Conservation (phyloP, 2,888 invertebrate genomes). For the Rugalucina vietnamica region DNA sequence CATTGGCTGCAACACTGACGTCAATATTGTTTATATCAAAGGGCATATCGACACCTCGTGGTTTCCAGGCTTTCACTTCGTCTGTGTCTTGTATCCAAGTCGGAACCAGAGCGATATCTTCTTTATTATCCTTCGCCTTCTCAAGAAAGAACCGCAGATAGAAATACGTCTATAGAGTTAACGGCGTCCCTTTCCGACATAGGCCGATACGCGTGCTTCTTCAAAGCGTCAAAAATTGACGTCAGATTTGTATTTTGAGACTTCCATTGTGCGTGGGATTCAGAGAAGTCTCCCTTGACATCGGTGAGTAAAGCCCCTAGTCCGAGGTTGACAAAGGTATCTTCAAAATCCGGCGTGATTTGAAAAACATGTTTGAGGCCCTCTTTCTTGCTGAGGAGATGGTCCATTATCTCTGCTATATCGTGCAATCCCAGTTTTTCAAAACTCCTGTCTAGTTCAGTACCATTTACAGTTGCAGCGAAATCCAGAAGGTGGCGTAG, state of each 20-base stretch:
- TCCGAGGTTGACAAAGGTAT: slow-evolving; percentile 76
- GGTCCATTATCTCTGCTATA: too few species aligned
- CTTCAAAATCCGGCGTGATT: slow-evolving; percentile 78
- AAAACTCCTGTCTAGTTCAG: slow-evolving; percentile 64
- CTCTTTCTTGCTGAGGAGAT: too few species aligned
- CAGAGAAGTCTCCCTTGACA: slow-evolving; percentile 56
- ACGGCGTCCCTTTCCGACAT: slow-evolving; percentile 61
- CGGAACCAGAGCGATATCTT: slow-evolving; percentile 69
- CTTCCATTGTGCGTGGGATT: slow-evolving; percentile 63
- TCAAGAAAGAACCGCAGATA: slow-evolving; percentile 71
- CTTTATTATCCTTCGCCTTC: slow-evolving; percentile 46
- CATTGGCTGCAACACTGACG: slow-evolving; percentile 76
- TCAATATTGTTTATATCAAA: slow-evolving; percentile 78
- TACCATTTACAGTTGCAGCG: slow-evolving; percentile 58
- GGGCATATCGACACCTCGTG: slow-evolving; percentile 72
- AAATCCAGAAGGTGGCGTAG: slow-evolving; percentile 62
- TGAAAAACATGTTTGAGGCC: slow-evolving; percentile 69
- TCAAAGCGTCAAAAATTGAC: slow-evolving; percentile 69
- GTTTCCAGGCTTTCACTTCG: slow-evolving; percentile 60
- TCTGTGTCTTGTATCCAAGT: slow-evolving; percentile 77
- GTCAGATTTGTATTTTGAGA: slow-evolving; percentile 68
- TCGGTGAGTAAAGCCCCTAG: slow-evolving; percentile 70
- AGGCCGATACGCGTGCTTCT: slow-evolving; percentile 72
- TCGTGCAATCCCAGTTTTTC: slow-evolving; percentile 63
- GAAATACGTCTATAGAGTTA: slow-evolving; percentile 74